phyloP scores from a whole-genome alignment of 2,888 invertebrate species.

The Cryptops parisi region DNA sequence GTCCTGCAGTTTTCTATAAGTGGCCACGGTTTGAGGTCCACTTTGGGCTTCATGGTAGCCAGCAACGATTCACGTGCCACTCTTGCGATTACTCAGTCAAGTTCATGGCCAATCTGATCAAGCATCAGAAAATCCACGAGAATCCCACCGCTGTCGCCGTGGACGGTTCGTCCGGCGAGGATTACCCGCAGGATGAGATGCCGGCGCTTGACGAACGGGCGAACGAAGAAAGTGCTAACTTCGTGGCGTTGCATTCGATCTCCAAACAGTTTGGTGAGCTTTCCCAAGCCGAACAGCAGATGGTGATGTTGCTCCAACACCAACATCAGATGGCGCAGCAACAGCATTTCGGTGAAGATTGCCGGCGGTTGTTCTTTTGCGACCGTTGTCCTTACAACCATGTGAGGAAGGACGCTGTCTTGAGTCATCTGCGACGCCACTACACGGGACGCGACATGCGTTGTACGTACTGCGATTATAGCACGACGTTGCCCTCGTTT shows the following conservation, averaged over 20 bases:
- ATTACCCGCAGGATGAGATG: neutral
- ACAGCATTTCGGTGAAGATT: constrained; percentile 11
- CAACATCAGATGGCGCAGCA: constrained; percentile 31
- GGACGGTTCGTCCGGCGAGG: constrained; percentile 5
- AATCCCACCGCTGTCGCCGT: constrained; percentile 7
- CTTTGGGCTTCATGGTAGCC: constrained; percentile 63
- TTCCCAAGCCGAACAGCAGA: constrained; percentile 47
- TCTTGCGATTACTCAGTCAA: constrained; percentile 77
- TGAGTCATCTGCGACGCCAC: constrained; percentile 61
- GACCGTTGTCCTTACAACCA: constrained; percentile 58
- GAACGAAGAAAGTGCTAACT: constrained; percentile 15
- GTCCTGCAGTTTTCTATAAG: constrained; percentile 77
- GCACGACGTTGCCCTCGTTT: constrained; percentile 55
- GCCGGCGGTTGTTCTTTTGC: constrained; percentile 22
- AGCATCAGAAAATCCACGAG: constrained; percentile 60
- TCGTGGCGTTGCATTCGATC: neutral
- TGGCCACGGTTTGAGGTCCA: constrained; percentile 70
- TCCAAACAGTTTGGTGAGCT: constrained; percentile 24
- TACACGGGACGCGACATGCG: constrained; percentile 46
- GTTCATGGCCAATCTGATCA: constrained; percentile 67
- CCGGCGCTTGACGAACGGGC: constrained; percentile 4
- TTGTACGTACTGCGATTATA: constrained; percentile 71
- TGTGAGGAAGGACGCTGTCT: constrained; percentile 52
- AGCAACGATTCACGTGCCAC: constrained; percentile 66
- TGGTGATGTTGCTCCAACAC: constrained; percentile 37